Evolutionary conservation across 2,113 vertebrate genomes (phyloP).

Genomic region (Tichodroma muraria): DNA sequence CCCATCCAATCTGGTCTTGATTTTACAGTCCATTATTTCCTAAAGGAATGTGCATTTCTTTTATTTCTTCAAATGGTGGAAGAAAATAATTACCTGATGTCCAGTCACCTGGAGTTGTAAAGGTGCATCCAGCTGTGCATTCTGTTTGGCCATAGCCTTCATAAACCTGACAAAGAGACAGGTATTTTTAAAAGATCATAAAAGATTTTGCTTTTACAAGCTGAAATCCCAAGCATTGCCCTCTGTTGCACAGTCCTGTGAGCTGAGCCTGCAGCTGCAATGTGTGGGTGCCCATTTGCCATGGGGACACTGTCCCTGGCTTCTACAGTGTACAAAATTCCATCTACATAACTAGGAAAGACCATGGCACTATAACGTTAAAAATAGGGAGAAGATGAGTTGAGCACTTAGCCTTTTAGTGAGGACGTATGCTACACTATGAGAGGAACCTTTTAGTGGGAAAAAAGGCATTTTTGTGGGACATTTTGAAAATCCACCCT

Average conservation of each 20-base stretch:
- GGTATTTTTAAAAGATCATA: neutral
- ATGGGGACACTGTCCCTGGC: fast-evolving
- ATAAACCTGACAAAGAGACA: conserved; percentile 80
- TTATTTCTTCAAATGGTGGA: neutral
- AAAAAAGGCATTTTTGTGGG: neutral
- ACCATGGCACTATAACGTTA: neutral
- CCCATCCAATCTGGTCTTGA: neutral
- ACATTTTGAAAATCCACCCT: neutral
- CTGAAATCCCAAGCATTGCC: neutral
- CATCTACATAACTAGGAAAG: neutral
- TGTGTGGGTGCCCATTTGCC: fast-evolving
- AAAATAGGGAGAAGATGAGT: neutral
- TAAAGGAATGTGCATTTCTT: neutral
- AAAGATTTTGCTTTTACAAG: neutral
- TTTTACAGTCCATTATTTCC: neutral
- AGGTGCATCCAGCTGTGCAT: conserved; percentile 96
- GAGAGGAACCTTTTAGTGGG: neutral
- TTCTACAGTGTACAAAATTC: no score
- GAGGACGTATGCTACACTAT: neutral
- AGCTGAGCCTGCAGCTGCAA: neutral
- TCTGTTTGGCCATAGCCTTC: conserved; percentile 98
- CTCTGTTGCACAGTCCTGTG: no score
- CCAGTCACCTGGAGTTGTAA: conserved; percentile 97
- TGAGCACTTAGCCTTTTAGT: neutral
- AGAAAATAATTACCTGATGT: conserved; percentile 82